Base-by-base conservation (phyloP, 2,113 vertebrate species). In the Solea senegalensis region DNA sequence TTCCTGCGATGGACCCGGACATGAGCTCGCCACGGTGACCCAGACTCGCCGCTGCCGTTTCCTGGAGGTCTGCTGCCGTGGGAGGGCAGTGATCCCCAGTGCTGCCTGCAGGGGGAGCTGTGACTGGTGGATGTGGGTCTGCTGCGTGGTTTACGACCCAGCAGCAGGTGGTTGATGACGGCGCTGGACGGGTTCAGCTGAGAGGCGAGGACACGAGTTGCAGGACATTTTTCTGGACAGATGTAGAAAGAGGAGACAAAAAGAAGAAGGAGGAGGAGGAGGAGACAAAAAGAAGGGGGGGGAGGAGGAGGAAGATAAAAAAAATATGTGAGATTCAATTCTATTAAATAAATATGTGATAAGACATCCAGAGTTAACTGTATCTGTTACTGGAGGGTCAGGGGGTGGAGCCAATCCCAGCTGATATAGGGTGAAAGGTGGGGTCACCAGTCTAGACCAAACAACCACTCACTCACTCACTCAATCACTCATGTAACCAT, bases 141-240 rank as follows among this genome's bases (percentile, higher is more conserved):
- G 80, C 88, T 49, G 58, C 91, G 93, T 70, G 95, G 94, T 86
- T 94, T 97, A 79, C 95, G 95, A n/a, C 96, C 96, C 88, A 99
- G 89, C 13, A 99, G 95, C 69, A 99, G 96, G 89, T 99, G 98
- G 86, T 99, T 99, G 84, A 99, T 96, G 51, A 97, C 96, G 0
- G 97, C 91, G 61, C 95, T 94, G 65, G 95, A 95, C 12, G 95
- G 92, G 79, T 96, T 96, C 74, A 98, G 94, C 87, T 98, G 97
- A 81, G 97, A 97, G 1, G 97, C 93, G 57, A 98, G 92, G 69
- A 99, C 90, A 64, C 91, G 96, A 67, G 96, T 98, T 82, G 95
- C 94, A 1, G 96, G 96, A 54, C 97, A 97, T 89, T 98, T 97
- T 60, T 97, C 97, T 99, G 92, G 69, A 75, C 28, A 59, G 45